These are phyloP conservation scores for Drosophila ezoana DNA, from an alignment of 2,888 invertebrate species.

Conservation along the genomic window DNA sequence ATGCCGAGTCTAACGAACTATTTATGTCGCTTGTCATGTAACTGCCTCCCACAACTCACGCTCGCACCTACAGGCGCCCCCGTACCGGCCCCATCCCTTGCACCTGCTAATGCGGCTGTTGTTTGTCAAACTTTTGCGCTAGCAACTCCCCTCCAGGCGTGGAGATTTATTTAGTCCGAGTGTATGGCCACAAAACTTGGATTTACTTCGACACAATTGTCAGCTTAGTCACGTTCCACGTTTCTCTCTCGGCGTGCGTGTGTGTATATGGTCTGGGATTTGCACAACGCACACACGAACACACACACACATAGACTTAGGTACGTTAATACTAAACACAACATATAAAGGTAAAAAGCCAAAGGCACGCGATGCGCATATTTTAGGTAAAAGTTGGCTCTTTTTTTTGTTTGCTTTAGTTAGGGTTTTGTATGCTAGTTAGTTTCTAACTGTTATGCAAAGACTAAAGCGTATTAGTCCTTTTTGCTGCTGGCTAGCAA, in stretches of 20 bases:
- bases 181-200: conserved; percentile 71
- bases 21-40: conserved; percentile 75
- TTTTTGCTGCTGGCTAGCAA: conserved; percentile 57
- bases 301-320: conserved; percentile 14
- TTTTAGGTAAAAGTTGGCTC: conserved; percentile 68
- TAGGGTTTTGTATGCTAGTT: conserved; percentile 52
- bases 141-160: conserved; percentile 20
- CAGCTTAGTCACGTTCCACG: conserved; percentile 79
- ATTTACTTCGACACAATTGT: conserved; percentile 80
- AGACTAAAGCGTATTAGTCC: conserved; percentile 47
- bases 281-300: conserved; percentile 26
- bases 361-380: conserved; percentile 77
- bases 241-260: conserved; percentile 40
- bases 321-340: conserved; percentile 73
- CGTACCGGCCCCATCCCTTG: background rate
- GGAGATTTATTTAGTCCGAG: conserved; percentile 75
- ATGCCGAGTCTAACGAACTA: conserved; percentile 40
- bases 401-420: conserved; percentile 56
- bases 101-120: conserved; percentile 45
- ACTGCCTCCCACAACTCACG: conserved; percentile 20
- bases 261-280: conserved; percentile 39
- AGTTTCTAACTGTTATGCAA: conserved; percentile 48
- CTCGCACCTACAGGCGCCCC: conserved; percentile 27
- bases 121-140: conserved; percentile 72
- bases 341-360: conserved; percentile 77